Evolutionary conservation across 2,888 invertebrate genomes (phyloP).

Genomic region (Adelognathus sp.): DNA sequence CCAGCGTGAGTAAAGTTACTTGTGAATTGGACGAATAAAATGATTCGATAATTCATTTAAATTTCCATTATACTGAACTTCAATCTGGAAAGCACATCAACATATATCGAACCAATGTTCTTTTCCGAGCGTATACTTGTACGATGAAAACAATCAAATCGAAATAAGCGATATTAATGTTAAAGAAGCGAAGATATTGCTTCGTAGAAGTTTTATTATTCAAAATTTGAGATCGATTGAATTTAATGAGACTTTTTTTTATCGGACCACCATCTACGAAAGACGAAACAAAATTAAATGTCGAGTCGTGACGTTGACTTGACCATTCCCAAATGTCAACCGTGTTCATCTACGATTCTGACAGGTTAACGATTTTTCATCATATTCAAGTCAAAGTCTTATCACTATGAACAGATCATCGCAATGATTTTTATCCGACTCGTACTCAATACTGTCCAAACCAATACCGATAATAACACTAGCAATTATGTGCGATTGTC

Average conservation of each 20-base stretch:
- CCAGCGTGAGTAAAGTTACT: too few relatives aligned
- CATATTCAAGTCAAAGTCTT: background rate
- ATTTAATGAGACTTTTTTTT: background rate
- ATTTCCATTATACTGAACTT: too few relatives aligned
- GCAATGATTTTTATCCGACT: background rate
- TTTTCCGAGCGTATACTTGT: too few relatives aligned
- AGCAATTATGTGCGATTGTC: conserved; percentile 67
- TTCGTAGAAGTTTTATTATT: too few relatives aligned
- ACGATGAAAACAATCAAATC: too few relatives aligned
- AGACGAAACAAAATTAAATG: background rate
- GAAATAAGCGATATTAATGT: too few relatives aligned
- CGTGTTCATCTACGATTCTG: background rate
- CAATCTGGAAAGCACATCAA: too few relatives aligned
- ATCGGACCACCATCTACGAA: background rate
- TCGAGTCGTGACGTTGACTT: too few relatives aligned
- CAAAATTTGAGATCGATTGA: background rate
- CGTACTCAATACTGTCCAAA: background rate
- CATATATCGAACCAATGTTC: too few relatives aligned
- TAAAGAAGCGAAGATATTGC: too few relatives aligned
- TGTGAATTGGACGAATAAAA: too few relatives aligned
- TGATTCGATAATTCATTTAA: too few relatives aligned
- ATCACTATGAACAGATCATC: background rate
- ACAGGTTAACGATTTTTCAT: background rate
- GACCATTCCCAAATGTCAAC: background rate
- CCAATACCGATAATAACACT: background rate